Conservation (phyloP, 1,140 invertebrate genomes). For the Diorhabda carinulata region DNA sequence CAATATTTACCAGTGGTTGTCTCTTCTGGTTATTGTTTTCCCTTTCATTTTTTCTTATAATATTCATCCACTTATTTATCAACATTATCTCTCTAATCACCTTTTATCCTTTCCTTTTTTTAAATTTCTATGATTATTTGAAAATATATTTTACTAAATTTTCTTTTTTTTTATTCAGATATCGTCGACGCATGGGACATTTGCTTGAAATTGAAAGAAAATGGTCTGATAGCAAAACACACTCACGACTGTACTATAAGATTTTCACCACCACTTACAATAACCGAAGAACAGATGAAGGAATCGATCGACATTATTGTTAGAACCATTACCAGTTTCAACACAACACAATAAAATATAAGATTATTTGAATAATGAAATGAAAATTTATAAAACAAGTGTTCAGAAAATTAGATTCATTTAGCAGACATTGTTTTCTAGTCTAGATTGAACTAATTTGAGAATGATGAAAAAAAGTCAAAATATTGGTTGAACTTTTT, state of each 20-base stretch:
- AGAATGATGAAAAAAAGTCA: too few species aligned
- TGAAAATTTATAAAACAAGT: not conserved
- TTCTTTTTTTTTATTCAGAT: slow-evolving; percentile 35
- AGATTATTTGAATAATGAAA: not conserved
- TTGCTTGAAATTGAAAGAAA: slow-evolving; percentile 81
- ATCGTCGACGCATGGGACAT: slow-evolving; percentile 70
- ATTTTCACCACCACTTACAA: slow-evolving; percentile 89
- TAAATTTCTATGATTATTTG: too few species aligned
- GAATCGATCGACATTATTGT: slow-evolving; percentile 82
- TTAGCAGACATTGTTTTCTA: too few species aligned
- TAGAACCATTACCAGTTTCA: slow-evolving; percentile 50
- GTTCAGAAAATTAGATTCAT: not conserved
- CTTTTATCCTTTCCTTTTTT: too few species aligned
- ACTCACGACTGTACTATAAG: slow-evolving; percentile 90
- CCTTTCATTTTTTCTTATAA: too few species aligned
- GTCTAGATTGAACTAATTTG: too few species aligned
- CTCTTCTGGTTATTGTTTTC: too few species aligned
- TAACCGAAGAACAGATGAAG: slow-evolving; percentile 75
- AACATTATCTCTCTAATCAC: too few species aligned
- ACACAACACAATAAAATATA: not conserved
- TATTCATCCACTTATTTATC: too few species aligned
- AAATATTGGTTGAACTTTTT: too few species aligned
- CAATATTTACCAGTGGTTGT: too few species aligned
- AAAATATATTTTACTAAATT: too few species aligned
- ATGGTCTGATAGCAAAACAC: slow-evolving; percentile 91